Conservation (phyloP, 2,113 vertebrate species). For the Chaenocephalus aceratus region DNA sequence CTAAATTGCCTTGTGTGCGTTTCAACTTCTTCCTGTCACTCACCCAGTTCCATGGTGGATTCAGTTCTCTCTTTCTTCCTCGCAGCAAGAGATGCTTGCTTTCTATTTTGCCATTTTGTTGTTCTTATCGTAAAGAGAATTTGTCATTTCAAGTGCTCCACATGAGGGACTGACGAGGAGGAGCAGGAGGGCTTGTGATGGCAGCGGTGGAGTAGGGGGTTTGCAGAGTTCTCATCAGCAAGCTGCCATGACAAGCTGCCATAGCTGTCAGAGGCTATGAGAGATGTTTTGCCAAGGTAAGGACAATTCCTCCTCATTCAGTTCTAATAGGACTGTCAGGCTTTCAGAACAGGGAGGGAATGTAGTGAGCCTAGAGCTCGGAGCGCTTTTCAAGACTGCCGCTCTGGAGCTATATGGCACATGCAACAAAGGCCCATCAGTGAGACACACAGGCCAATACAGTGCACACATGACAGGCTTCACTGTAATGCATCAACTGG, state of each 20-base stretch:
- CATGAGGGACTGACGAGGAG: slow-evolving; percentile 39
- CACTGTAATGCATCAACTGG: slow-evolving; percentile 43
- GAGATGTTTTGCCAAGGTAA: slow-evolving; percentile 77
- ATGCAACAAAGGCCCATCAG: slow-evolving; percentile 60
- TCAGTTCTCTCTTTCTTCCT: slow-evolving; percentile 16
- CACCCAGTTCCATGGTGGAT: slow-evolving; percentile 15
- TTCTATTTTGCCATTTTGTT: slow-evolving; percentile 43
- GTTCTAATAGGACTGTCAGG: slow-evolving; percentile 75
- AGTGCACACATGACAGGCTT: slow-evolving; percentile 57
- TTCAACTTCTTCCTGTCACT: slow-evolving; percentile 62
- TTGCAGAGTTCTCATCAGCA: slow-evolving; percentile 61
- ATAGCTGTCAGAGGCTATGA: slow-evolving; percentile 69
- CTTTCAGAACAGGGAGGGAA: slow-evolving; percentile 55
- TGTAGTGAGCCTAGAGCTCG: slow-evolving; percentile 42
- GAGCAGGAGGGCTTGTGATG: slow-evolving; percentile 16
- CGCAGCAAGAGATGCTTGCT: slow-evolving; percentile 9
- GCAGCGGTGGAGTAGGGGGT: slow-evolving; percentile 20
- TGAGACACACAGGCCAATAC: slow-evolving; percentile 52
- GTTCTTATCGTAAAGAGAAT: slow-evolving; percentile 24
- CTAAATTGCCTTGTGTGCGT: slow-evolving; percentile 73
- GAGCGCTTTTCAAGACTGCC: slow-evolving; percentile 47
- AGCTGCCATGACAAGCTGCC: slow-evolving; percentile 71
- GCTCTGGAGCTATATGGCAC: slow-evolving; percentile 46
- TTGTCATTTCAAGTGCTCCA: slow-evolving; percentile 25
- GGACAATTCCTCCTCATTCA: slow-evolving; percentile 72